Evolutionary conservation across 2,113 vertebrate genomes (phyloP).

Genomic region (Herpetotheres cachinnans): DNA sequence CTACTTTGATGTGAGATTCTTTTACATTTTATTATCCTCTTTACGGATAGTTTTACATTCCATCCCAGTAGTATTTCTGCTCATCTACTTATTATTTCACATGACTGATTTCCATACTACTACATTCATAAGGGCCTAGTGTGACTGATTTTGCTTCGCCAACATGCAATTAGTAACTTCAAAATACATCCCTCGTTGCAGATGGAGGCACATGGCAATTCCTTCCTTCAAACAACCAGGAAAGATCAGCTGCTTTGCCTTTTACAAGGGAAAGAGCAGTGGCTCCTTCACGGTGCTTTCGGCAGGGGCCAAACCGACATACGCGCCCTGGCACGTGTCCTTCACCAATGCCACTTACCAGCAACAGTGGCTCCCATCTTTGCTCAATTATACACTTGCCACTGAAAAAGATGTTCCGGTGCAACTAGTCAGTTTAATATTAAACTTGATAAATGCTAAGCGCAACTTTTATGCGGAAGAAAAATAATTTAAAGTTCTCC

Average conservation of each 20-base stretch:
- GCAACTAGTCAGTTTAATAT: background rate
- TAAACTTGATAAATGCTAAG: background rate
- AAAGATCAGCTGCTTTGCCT: background rate
- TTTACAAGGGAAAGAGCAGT: background rate
- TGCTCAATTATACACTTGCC: background rate
- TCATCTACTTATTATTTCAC: conserved; percentile 34
- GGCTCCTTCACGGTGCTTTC: background rate
- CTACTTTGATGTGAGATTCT: conserved; percentile 52
- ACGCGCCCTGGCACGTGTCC: fast-evolving
- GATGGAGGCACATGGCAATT: background rate
- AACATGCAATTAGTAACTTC: background rate
- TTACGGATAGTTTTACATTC: conserved; percentile 17
- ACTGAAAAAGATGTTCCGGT: background rate
- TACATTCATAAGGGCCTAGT: background rate
- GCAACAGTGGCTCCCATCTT: background rate
- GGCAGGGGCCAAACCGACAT: background rate
- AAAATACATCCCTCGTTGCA: background rate
- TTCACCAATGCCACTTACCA: background rate
- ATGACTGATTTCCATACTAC: conserved; percentile 40
- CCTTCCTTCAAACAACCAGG: background rate
- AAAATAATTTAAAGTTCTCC: background rate
- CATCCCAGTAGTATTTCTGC: background rate
- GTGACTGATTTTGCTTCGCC: background rate
- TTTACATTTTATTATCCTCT: conserved; percentile 37
- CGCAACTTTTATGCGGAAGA: background rate